Conservation (phyloP, 2,797 vertebrate species). For the Zonotrichia albicollis region DNA sequence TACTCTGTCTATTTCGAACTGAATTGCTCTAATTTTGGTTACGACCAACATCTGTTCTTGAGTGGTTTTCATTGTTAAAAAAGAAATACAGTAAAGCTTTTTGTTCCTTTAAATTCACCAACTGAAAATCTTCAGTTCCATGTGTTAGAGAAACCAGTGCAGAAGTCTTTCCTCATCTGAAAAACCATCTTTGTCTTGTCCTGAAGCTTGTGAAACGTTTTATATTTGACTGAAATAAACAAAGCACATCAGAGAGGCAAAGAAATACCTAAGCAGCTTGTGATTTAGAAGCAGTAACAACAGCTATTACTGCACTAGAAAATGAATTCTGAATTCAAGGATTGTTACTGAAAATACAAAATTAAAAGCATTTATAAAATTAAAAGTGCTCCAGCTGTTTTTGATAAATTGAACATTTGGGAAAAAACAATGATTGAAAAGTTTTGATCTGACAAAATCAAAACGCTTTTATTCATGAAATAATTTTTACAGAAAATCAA, state of each 20-base stretch:
- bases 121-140: conserved; percentile 1
- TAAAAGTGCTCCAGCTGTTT: background rate
- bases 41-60: conserved; percentile 17
- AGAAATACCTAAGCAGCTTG: conserved; percentile 25
- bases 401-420: background rate
- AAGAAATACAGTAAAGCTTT: conserved; percentile 12
- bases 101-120: conserved; percentile 20
- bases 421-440: background rate
- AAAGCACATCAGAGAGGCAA: conserved; percentile 18
- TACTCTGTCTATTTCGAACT: background rate
- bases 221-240: conserved; percentile 6
- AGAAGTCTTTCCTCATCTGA: background rate
- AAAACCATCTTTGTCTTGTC: conserved; percentile 24
- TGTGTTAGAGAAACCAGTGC: background rate
- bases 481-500: background rate
- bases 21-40: conserved; percentile 17
- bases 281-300: conserved; percentile 13
- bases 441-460: conserved; percentile 1
- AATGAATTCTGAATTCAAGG: conserved; percentile 3
- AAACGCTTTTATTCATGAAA: background rate
- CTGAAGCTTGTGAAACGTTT: conserved; percentile 30
- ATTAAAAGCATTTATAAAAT: conserved; percentile 14
- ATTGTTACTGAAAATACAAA: conserved; percentile 17
- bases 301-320: background rate
- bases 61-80: conserved; percentile 29